Evolutionary conservation across 2,113 vertebrate genomes (phyloP).

Genomic region (Struthidea cinerea): DNA sequence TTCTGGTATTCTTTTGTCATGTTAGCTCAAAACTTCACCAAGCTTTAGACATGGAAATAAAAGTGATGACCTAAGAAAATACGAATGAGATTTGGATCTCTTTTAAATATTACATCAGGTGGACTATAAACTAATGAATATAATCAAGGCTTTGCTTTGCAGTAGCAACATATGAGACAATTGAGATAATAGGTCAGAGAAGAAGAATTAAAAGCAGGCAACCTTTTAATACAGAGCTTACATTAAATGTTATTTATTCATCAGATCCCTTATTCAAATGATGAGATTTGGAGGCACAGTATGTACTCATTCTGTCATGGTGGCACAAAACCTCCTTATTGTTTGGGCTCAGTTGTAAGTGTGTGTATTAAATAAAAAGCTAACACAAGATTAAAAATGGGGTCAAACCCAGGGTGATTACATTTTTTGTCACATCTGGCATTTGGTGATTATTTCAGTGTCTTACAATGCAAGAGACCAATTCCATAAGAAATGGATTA

Average conservation of each 20-base stretch:
- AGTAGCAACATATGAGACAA: background rate
- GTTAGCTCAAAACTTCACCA: background rate
- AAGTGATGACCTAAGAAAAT: background rate
- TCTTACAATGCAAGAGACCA: background rate
- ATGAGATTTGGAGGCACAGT: background rate
- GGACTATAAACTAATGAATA: background rate
- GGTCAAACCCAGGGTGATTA: constrained; percentile 20
- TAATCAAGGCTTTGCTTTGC: background rate
- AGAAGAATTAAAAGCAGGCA: background rate
- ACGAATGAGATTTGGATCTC: background rate
- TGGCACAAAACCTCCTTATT: background rate
- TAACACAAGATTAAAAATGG: background rate
- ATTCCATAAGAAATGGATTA: constrained; percentile 39
- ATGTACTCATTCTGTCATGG: background rate
- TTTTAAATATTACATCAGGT: background rate
- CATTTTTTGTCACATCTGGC: constrained; percentile 36
- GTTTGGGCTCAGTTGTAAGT: background rate
- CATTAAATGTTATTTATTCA: background rate
- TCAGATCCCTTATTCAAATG: background rate
- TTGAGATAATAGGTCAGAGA: background rate
- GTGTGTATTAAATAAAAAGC: background rate
- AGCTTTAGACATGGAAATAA: background rate
- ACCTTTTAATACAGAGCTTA: background rate
- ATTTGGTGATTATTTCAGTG: constrained; percentile 11
- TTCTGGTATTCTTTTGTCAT: background rate